These are phyloP conservation scores for Bolinopsis microptera DNA, from an alignment of 37 sponge, comb jelly and placozoan genomes.

Conservation along the genomic window DNA sequence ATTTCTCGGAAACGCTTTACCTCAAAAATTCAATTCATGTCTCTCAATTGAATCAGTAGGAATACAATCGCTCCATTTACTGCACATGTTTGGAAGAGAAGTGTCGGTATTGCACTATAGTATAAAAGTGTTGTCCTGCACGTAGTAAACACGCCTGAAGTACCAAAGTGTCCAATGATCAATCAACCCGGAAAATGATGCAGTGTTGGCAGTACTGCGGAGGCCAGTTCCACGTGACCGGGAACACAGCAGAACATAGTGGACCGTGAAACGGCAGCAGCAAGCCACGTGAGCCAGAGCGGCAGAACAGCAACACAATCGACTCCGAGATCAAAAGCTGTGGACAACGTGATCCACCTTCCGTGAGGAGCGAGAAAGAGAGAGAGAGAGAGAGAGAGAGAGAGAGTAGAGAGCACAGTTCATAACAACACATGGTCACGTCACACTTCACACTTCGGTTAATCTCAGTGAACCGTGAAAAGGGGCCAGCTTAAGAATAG, in stretches of 20 bases:
- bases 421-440: no score
- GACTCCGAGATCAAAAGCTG: neutral
- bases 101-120: no score
- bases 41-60: neutral
- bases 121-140: no score
- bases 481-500: no score
- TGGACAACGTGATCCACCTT: neutral
- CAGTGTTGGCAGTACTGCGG: neutral
- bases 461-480: neutral
- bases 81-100: neutral
- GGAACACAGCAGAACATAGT: neutral
- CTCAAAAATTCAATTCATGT: neutral
- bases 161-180: no score
- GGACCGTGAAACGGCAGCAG: neutral
- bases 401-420: no score
- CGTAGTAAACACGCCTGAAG: no score
- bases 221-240: neutral
- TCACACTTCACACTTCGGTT: neutral
- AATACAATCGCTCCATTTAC: neutral
- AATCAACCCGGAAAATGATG: neutral
- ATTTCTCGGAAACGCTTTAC: no score
- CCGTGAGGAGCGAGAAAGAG: neutral
- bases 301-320: neutral
- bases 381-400: constrained; percentile 51
- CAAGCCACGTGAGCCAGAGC: neutral